These are phyloP conservation scores for Encarsia formosa DNA, from an alignment of 2,888 invertebrate genomes.

Conservation along the genomic window DNA sequence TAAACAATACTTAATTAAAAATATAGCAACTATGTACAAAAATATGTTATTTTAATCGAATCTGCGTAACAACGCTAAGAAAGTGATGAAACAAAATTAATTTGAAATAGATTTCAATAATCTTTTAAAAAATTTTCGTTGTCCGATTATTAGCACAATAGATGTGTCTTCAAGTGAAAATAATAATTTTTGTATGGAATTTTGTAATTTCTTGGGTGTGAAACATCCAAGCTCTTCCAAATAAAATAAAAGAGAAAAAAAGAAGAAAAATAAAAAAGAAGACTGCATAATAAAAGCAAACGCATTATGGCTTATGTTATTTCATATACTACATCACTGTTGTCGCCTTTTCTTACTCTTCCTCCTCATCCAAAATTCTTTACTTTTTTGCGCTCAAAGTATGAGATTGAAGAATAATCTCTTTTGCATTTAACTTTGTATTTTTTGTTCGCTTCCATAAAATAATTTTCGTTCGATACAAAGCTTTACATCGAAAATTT, in stretches of 20 bases:
- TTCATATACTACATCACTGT: slow-evolving; percentile 26
- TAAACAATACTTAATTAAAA: slow-evolving; percentile 23
- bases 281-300: slow-evolving; percentile 24
- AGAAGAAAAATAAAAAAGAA: slow-evolving; percentile 21
- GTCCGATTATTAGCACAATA: slow-evolving; percentile 18
- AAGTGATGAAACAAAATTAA: slow-evolving; percentile 2
- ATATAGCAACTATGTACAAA: slow-evolving; percentile 24
- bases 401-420: slow-evolving; percentile 19
- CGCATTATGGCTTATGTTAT: slow-evolving; percentile 22
- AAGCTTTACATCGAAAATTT: slow-evolving; percentile 47
- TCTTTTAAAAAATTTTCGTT: slow-evolving; percentile 24
- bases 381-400: slow-evolving; percentile 5
- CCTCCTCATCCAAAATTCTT: neutral
- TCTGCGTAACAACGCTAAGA: slow-evolving; percentile 4
- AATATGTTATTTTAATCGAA: slow-evolving; percentile 16
- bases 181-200: slow-evolving; percentile 21
- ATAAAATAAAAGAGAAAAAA: slow-evolving; percentile 7
- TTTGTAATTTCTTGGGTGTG: slow-evolving; percentile 20
- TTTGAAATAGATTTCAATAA: slow-evolving; percentile 25
- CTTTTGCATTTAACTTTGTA: no score
- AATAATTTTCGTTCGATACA: slow-evolving; percentile 31
- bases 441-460: slow-evolving; percentile 1
- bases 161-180: slow-evolving; percentile 12
- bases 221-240: slow-evolving; percentile 13
- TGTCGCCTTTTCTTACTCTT: slow-evolving; percentile 23